Base-by-base conservation (phyloP, 2,113 vertebrate genomes). In the Nycticebus coucang region DNA sequence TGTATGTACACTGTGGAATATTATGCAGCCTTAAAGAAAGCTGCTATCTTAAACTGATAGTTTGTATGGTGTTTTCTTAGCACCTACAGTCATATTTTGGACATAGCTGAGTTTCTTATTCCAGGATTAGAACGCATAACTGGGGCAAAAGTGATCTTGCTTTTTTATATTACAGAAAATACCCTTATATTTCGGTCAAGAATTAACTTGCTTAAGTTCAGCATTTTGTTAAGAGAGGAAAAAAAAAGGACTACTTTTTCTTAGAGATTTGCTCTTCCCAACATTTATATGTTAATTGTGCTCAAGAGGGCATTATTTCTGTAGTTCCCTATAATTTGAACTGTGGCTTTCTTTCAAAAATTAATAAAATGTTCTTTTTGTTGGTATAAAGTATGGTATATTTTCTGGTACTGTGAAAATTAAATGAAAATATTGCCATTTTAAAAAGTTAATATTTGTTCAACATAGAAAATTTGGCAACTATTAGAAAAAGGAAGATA, bases 401-500 rank as follows among this genome's bases (percentile, higher is more conserved):
- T 72, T 81, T 89, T 85, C 12, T 62, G 11, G 62, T 74, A 53
- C 33, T 94, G 69, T 92, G 41, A 92, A 94, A 89, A 75, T 75
- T 17, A 86, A 95, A 60, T 26, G 82, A 84, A 93, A 89, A 21
- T 33, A 26, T 22, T 64, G n/a, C 71, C 33, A 12, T 41, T 95
- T 80, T 1, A 68, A 75, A 92, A 92, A 92, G 59, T 87, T 90
- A 83, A n/a, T 82, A 41, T 82, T 92, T 92, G 75, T 45, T 95
- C 30, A 57, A 5, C 24, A 41, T 11, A n/a, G 41, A 50, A 77
- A 74, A 82, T 89, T 83, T 45, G 26, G 69, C 41, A 83, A 77
- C 45, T 84, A 55, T 88, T 45, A 91, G 14, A 55, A 60, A 62
- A 64, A 80, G 69, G 35, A 91, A 77, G 68, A 28, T 71, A 55